Evolutionary conservation across 2,888 invertebrate species (phyloP), one percentile per base, ranked within the genome.

Genomic region (Melanostoma scalare): DNA sequence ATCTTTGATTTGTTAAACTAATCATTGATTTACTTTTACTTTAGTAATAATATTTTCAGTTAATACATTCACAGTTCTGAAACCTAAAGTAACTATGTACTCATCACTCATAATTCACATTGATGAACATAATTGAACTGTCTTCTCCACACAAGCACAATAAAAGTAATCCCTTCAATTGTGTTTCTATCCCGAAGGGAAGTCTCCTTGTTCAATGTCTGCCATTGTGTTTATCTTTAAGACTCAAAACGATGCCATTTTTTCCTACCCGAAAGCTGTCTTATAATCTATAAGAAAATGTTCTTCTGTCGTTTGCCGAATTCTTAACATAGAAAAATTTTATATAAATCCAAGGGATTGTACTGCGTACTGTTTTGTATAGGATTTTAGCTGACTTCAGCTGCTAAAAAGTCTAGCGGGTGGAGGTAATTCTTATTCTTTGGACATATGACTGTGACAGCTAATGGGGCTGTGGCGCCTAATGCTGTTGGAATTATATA

Each of bases 191-290:
- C 36, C 20, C 38, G 9, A 8, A 6, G 5, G 20, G 46, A 31
- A 63, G 31, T 40, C 33, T 38, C 38, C 55, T 50, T 63, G 46
- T 55, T 40, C 46, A 10, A 55, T 60, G 52, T 73, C 55, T 73
- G 44, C 31, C 56, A 48, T 40, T 65, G 40, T n/a, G 33, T 56
- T 46, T 40, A 53, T 63, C 63, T 61, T 53, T 36, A 63, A 36
- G 8, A 53, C 53, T 55, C 72, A 38, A 52, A 73, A 63, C 38
- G 53, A 55, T 55, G 63, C 20, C 48, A 55, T 73, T 73, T 55
- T 56, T 65, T 63, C 48, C 38, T 31, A 60, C 60, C 42, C 35
- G 60, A 61, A 60, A 61, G 61, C 52, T 72, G 52, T 72, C 42
- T n/a, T 3, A n/a, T 20, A 42, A 53, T 52, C 60, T 36, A 44